Evolutionary conservation across 1,140 invertebrate species (phyloP).

Genomic region (Bombus terrestris): DNA sequence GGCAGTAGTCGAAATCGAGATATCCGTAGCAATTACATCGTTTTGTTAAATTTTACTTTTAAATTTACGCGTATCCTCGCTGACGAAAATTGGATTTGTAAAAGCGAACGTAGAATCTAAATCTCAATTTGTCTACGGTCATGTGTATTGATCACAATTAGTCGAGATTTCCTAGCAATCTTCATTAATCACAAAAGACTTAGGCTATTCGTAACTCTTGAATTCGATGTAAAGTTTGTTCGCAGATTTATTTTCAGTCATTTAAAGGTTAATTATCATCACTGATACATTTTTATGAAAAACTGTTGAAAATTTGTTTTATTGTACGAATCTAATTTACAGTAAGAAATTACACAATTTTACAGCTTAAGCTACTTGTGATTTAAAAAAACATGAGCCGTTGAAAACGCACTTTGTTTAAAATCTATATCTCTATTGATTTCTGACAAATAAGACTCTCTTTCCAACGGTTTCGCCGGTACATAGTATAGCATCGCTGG

Average conservation of each 20-base stretch:
- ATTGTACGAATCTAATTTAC: not conserved
- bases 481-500: too few species aligned
- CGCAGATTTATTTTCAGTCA: not conserved
- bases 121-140: constrained; percentile 1
- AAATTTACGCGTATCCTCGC: not conserved
- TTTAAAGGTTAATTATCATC: not conserved
- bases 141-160: constrained; percentile 43
- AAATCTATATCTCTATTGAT: not conserved
- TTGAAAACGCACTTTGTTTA: not conserved
- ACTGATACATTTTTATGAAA: too few species aligned
- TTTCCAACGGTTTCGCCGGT: too few species aligned
- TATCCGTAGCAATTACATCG: not conserved
- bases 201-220: not conserved
- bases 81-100: not conserved
- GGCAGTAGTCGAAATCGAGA: too few species aligned
- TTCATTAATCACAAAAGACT: constrained; percentile 26
- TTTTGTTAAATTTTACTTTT: not conserved
- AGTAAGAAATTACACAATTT: not conserved
- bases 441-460: not conserved
- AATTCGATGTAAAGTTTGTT: not conserved
- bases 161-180: constrained; percentile 14
- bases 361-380: not conserved
- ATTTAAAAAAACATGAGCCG: too few species aligned
- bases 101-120: not conserved
- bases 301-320: too few species aligned